Percentiles rank a stretch among this genome's conserved stretches.
Conservation (phyloP, 2,113 vertebrate species). For the Hyla sarda region DNA sequence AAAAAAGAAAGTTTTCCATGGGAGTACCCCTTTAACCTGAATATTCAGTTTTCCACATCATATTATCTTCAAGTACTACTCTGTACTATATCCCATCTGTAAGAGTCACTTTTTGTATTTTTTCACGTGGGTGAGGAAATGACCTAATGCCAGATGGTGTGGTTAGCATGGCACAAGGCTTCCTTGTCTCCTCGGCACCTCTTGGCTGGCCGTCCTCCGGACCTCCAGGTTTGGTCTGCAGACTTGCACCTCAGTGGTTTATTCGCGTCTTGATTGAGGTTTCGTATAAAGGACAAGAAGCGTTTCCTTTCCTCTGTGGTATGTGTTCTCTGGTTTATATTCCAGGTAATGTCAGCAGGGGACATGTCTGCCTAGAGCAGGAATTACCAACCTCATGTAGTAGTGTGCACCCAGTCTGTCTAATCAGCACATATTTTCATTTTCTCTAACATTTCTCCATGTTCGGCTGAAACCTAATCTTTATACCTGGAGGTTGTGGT, state of each 20-base stretch:
- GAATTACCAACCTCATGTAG: constrained; percentile 26
- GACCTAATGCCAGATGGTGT: not conserved
- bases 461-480: constrained; percentile 30
- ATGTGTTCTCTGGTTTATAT: not conserved
- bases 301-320: constrained; percentile 38
- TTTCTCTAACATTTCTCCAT: constrained; percentile 36
- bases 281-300: not conserved
- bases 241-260: constrained; percentile 23
- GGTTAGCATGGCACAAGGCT: not conserved
- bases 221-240: not conserved
- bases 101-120: not conserved
- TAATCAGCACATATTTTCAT: constrained; percentile 37
- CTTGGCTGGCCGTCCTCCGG: not conserved
- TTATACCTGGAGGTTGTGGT: constrained; percentile 22
- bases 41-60: no score
- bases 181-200: not conserved
- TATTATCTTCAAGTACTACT: no score
- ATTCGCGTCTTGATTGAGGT: not conserved
- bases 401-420: constrained; percentile 34
- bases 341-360: constrained; percentile 7
- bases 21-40: no score
- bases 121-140: not conserved
- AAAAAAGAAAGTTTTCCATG: no score
- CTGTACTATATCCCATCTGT: not conserved
- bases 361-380: constrained; percentile 36